Base-by-base conservation (phyloP, 1,140 invertebrate species). In the Teleopsis dalmanni region DNA sequence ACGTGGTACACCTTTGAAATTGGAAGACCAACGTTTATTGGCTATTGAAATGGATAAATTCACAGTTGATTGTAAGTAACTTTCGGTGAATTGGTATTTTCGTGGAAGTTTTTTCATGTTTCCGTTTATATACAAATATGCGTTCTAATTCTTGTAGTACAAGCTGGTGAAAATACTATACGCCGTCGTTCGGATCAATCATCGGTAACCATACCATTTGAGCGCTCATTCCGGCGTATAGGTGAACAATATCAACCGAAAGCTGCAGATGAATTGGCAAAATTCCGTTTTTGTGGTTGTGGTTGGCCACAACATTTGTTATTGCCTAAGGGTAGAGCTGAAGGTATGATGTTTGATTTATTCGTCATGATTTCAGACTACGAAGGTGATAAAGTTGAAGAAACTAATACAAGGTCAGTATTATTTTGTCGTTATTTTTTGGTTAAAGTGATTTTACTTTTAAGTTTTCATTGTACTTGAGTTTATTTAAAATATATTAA, bases 141-240 rank as follows among this genome's bases (percentile, higher is more conserved):
- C 13, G 38, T 50, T 37, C 19, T 50, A 18, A n/a, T 31, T 37
- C 23, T 40, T 56, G 0, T 53, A 80, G 78, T 81, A 51, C 67
- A 70, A 44, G 75, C 76, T 6, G 78, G 79, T 3, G 60, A 60
- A 23, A 84, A 81, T 50, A 72, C 59, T 3, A 73, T 84, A 11
- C 68, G 64, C 3, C 74, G 82, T 29, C 56, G 59, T 3, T 83
- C 81, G 0, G 64, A 58, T 0, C 71, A 81, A 1, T 82, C 81
- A 2, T 76, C 76, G n/a, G 75, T 85, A 9, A 82, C 81, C 1
- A 80, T 83, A 56, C 78, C 81, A 4, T 81, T 78, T 50, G 80
- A 82, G 36, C 71, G 76, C 27, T 81, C 78, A 5, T 84, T 84
- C 72, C 70, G 79, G 11, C 73, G 81, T 44, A 60, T 83, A 35